Base-by-base conservation (phyloP, 2,888 invertebrate species). In the Leptarthrus brevirostris region DNA sequence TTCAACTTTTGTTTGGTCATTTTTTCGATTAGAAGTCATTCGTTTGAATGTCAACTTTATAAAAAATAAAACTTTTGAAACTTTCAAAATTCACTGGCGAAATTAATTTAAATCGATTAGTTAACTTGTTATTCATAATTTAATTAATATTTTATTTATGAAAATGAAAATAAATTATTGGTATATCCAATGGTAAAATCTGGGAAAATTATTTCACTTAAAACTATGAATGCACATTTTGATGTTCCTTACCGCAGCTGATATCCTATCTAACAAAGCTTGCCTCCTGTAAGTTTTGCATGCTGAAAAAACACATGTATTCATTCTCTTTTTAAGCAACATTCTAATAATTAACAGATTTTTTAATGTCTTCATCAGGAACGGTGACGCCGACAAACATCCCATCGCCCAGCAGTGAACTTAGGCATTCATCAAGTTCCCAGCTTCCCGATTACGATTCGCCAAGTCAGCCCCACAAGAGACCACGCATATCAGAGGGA, bases 301-400 rank as follows among this genome's bases (percentile, higher is more conserved):
- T 79, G 76, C 40, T 74, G 74, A 61, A 74, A 52, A 74, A 76
- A 26, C 54, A 70, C 73, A 74, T 76, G 79, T 74, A 74, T 69
- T 22, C 47, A 70, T 75, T 77, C 76, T 76, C 75, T 78, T 75
- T 77, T 74, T 52, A 78, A 79, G 66, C 47, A 78, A 78, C 77
- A 77, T 80, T 82, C 82, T 83, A 83, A 83, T 83, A 78, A 76
- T 79, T 81, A 82, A 82, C 83, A 83, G 83, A 85, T 79, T 83
- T 82, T 80, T 81, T 83, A 34, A 49, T 69, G 30, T 69, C 69
- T 34, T 44, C 87, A 85, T 81, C 88, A 89, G 92, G 94, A 81
- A 93, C 92, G 84, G 91, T 93, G 81, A 93, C 94, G 76, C 94
- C 94, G 80, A 93, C 93, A 84, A 93, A 93, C 86, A 87, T 93